Percentiles rank a stretch among this genome's conserved stretches.
Conservation (phyloP, 2,797 vertebrate species). For the Podarcis siculus region DNA sequence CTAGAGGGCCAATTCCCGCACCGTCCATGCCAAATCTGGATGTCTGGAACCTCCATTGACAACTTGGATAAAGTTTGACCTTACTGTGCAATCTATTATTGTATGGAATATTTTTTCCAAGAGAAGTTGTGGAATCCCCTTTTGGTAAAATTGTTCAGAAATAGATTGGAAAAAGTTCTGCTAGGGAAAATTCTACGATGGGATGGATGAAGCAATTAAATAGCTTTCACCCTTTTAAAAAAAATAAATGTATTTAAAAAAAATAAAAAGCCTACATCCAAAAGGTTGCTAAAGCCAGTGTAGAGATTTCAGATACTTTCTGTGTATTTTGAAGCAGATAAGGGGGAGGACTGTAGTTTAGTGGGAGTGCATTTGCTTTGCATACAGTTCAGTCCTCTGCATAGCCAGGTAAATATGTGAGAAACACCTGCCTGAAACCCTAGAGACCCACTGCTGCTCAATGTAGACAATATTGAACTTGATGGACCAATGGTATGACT, state of each 20-base stretch:
- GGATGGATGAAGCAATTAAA: slow-evolving; percentile 10
- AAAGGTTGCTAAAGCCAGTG: not conserved
- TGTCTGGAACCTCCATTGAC: not conserved
- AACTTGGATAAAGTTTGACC: slow-evolving; percentile 3
- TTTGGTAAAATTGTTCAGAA: not conserved
- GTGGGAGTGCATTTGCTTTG: too few relatives aligned
- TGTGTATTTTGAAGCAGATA: not conserved
- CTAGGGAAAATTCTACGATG: slow-evolving; percentile 40
- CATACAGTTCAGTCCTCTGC: too few relatives aligned
- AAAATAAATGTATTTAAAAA: not conserved
- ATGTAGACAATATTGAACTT: too few relatives aligned
- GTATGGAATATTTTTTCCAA: slow-evolving; percentile 24
- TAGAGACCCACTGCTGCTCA: too few relatives aligned
- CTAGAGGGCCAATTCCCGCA: not conserved
- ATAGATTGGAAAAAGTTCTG: slow-evolving; percentile 42
- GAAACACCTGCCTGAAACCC: too few relatives aligned
- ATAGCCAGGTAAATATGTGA: too few relatives aligned
- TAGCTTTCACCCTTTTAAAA: slow-evolving; percentile 8
- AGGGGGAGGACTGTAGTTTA: not conserved
- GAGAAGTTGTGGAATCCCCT: slow-evolving; percentile 33
- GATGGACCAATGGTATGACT: too few relatives aligned
- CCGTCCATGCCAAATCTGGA: not conserved
- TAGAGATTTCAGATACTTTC: slow-evolving; percentile 8
- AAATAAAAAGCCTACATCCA: not conserved
- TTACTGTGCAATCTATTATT: slow-evolving; percentile 45